Base-by-base conservation (phyloP, 2,888 invertebrate genomes). In the Chydorus sphaericus region DNA sequence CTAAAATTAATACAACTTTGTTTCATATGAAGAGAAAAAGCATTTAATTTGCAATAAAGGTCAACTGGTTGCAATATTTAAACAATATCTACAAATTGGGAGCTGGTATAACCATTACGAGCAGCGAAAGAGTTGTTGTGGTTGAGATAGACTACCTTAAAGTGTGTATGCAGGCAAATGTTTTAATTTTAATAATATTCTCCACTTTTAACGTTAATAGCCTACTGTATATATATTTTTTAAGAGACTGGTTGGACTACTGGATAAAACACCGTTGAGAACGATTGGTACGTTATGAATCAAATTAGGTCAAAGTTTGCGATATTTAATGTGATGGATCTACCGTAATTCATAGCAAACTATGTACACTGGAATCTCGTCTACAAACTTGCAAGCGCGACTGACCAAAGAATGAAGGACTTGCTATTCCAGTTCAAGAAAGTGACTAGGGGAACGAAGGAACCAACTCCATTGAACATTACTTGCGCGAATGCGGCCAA, bases 291-390 rank as follows among this genome's bases (percentile, higher is more conserved):
- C 10, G 18, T 16, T 20, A 6, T 11, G 4, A 11, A 4, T 18
- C 26, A 5, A 44, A 14, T 44, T 23, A 2, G 26, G n/a, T n/a
- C n/a, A 44, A 44, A 23, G 10, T n/a, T n/a, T n/a, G n/a, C n/a
- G n/a, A n/a, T n/a, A n/a, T n/a, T n/a, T n/a, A n/a, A n/a, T n/a
- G n/a, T n/a, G n/a, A n/a, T n/a, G n/a, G n/a, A n/a, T n/a, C n/a
- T n/a, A n/a, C n/a, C n/a, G n/a, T n/a, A n/a, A n/a, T n/a, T n/a
- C n/a, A n/a, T 86, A 61, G 83, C 80, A 58, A 80, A 81, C 59
- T 84, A 90, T 68, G 69, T 90, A 54, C 68, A 89, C 52, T 90
- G 90, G 90, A 76, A 88, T 56, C 38, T 63, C n/a, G 59, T 60
- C 2, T 52, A 60, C 14, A 56, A 55, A 3, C 39, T 64, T 8